These are phyloP conservation scores for Labrus mixtus DNA, from an alignment of 2,113 vertebrate species.

Conservation along the genomic window DNA sequence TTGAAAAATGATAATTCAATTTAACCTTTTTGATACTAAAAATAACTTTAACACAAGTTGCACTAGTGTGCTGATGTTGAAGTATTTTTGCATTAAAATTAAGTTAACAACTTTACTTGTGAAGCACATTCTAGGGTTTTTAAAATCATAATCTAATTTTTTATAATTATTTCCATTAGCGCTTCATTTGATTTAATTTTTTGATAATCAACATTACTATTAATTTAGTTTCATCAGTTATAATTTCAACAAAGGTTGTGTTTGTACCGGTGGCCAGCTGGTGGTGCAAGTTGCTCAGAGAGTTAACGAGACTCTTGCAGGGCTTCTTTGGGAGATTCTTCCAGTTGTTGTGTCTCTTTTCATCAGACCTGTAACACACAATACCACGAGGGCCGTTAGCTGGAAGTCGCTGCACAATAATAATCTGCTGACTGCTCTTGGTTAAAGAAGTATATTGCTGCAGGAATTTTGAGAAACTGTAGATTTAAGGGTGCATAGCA, in stretches of 20 bases:
- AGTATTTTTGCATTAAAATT: too few species aligned
- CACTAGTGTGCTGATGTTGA: too few species aligned
- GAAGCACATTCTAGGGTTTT: too few species aligned
- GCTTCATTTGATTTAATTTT: too few species aligned
- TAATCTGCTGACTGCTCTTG: neutral
- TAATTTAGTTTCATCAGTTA: too few species aligned
- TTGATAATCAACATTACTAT: too few species aligned
- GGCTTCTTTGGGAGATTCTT: constrained; percentile 98
- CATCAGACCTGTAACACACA: constrained; percentile 88
- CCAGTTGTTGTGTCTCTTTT: constrained; percentile 93
- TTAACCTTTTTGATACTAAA: too few species aligned
- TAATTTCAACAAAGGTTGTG: neutral
- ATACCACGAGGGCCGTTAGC: constrained; percentile 12
- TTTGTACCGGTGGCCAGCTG: constrained; percentile 89
- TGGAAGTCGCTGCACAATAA: neutral
- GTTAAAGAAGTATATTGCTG: neutral
- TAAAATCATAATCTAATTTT: too few species aligned
- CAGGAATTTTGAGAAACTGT: neutral
- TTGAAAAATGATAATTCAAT: too few species aligned
- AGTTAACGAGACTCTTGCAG: constrained; percentile 90
- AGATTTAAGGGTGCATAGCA: constrained; percentile 56
- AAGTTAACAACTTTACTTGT: too few species aligned
- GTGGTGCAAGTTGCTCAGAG: constrained; percentile 89
- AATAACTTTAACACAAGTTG: too few species aligned
- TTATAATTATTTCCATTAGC: too few species aligned